Evolutionary conservation across 2,797 vertebrate genomes (phyloP), one percentile per base, ranked within the genome.

Genomic region (Smutsia temminckii): DNA sequence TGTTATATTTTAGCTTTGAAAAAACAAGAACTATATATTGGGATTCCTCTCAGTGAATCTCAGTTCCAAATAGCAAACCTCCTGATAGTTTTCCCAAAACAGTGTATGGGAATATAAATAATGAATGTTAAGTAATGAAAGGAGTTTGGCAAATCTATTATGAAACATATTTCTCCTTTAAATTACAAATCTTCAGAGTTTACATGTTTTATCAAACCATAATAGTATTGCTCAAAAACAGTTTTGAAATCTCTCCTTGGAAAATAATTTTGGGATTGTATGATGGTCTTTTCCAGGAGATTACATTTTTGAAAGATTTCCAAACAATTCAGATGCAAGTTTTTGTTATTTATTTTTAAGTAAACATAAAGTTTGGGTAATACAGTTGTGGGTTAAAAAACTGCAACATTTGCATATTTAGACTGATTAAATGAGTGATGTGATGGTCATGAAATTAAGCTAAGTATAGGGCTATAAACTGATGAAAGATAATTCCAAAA

Each of bases 41-140:
- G 32, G 74, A 53, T 12, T 23, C 74, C 12, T 77, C 32, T 14
- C 21, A 25, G 17, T 77, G n/a, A 32, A 77, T 93, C n/a, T 90
- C 32, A 93, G 53, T 40, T 90, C 8, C 49, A 86, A 63, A 85
- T 37, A 86, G 53, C 37, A 81, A 51, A 86, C 18, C 5, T 87
- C 32, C 20, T 78, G n/a, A 64, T 77, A 86, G n/a, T 27, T 77
- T 86, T 83, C 75, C 63, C 8, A 86, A 94, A 81, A 63, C 66
- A 78, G 23, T 46, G 12, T 34, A 57, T 59, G 13, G 14, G 4
- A 78, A 64, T 51, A 71, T 86, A 18, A 14, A 93, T 72, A 93
- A 87, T 42, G 11, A 90, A 93, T 53, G 7, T 37, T 77, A 93
- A 83, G 55, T 77, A 75, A 93, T 87, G 86, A 93, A 96, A 90